These are phyloP conservation scores for Synanthedon myopaeformis DNA, from an alignment of 2,888 invertebrate genomes.

Conservation along the genomic window DNA sequence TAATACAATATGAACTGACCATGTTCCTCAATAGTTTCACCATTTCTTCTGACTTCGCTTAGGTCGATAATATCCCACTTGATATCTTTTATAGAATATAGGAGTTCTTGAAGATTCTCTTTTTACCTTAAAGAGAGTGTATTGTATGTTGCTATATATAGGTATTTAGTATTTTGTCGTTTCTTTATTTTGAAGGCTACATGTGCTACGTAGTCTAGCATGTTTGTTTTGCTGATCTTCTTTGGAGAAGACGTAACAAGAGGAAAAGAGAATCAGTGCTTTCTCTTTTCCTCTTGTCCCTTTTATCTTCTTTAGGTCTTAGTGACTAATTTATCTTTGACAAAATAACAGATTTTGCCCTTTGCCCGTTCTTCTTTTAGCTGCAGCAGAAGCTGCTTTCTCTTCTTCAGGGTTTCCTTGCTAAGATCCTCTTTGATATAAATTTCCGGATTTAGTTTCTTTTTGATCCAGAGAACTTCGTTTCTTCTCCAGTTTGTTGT, in stretches of 20 bases:
- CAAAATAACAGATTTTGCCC: conserved; percentile 2
- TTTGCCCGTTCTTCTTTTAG: conserved; percentile 4
- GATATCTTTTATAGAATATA: neutral
- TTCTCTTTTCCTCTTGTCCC: conserved; percentile 1
- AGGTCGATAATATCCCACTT: neutral
- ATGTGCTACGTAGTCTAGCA: neutral
- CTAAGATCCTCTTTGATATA: conserved; percentile 2
- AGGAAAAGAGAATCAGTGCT: neutral
- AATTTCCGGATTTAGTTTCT: neutral
- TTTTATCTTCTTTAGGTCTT: conserved; percentile 1
- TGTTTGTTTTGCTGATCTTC: neutral
- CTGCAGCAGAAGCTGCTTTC: conserved; percentile 1
- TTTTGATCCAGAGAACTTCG: conserved; percentile 2
- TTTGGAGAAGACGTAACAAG: no score
- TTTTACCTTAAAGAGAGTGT: neutral
- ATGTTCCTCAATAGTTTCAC: neutral
- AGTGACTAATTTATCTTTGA: conserved; percentile 2
- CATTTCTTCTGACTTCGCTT: neutral
- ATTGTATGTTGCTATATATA: neutral
- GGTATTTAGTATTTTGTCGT: neutral
- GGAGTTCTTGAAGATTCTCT: neutral
- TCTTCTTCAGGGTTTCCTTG: conserved; percentile 2
- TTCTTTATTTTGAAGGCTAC: neutral
- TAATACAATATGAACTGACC: conserved; percentile 2
- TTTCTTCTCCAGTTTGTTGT: conserved; percentile 4